Conservation (phyloP, 2,888 invertebrate genomes). For the Netelia fuscicornis region DNA sequence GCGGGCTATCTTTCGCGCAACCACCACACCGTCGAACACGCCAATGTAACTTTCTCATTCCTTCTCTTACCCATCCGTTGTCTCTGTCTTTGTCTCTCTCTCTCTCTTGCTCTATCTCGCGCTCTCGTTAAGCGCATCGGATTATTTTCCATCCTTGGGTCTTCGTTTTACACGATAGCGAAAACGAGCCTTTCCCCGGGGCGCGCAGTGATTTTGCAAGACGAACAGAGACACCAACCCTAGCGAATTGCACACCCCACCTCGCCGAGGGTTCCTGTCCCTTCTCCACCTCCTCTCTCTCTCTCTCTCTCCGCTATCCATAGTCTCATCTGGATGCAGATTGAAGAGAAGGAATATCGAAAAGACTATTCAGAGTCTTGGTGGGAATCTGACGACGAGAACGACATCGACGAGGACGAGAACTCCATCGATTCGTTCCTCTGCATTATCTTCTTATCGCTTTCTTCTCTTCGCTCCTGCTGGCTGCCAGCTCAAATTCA, state of each 20-base stretch:
- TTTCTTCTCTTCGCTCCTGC: slow-evolving; percentile 56
- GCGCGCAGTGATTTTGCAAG: slow-evolving; percentile 49
- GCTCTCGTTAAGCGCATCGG: slow-evolving; percentile 77
- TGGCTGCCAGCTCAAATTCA: slow-evolving; percentile 46
- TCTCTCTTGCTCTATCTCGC: slow-evolving; percentile 64
- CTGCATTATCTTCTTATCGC: slow-evolving; percentile 65
- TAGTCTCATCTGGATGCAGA: slow-evolving; percentile 68
- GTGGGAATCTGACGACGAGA: slow-evolving; percentile 28
- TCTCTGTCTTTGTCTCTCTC: slow-evolving; percentile 52
- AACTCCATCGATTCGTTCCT: slow-evolving; percentile 65
- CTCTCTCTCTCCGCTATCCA: slow-evolving; percentile 3
- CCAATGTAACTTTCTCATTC: slow-evolving; percentile 55
- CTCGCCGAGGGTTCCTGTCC: background rate
- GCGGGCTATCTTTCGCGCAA: slow-evolving; percentile 44
- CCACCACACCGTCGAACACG: slow-evolving; percentile 60
- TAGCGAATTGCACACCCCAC: slow-evolving; percentile 31
- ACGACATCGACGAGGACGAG: slow-evolving; percentile 34
- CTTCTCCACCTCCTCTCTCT: too few species aligned
- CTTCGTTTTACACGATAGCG: slow-evolving; percentile 38
- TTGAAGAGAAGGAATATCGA: slow-evolving; percentile 64
- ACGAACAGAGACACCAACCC: slow-evolving; percentile 35
- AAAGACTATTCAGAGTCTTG: slow-evolving; percentile 58
- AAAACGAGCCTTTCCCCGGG: slow-evolving; percentile 16
- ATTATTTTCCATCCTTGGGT: slow-evolving; percentile 76
- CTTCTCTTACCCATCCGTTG: slow-evolving; percentile 49